Evolutionary conservation across 2,797 vertebrate species (phyloP), one percentile per base, ranked within the genome.

Genomic region (Trachops cirrhosus): DNA sequence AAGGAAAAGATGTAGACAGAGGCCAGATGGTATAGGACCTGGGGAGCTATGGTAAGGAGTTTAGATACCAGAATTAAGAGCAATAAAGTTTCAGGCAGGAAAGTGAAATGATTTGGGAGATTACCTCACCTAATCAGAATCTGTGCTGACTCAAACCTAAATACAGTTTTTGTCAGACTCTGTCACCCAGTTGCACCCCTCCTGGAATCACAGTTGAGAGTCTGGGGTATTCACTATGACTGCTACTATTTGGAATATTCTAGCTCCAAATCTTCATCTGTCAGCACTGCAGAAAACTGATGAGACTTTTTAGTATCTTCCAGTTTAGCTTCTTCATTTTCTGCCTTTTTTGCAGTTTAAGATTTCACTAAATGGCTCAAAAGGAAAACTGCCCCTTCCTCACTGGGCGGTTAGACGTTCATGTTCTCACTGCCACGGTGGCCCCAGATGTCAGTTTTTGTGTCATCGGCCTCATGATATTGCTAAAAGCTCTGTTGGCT

Each of bases 401-500:
- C n/a, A 48, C 71, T 68, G 52, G 50, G 46, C 37, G 41, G 18
- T 34, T 48, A 29, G 59, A 62, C 67, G 9, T 80, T 92, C 79
- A 34, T 10, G 3, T 80, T 67, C 62, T 94, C 75, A 70, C 78
- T 94, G 50, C 37, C 29, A 41, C 34, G 41, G 39, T 34, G 74
- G 12, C 32, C 37, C 62, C 48, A 74, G n/a, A 80, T 57, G 90
- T 79, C 83, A 46, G 1, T 39, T 75, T 91, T 68, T 59, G 29
- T 84, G 83, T 87, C 75, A 59, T 80, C 24, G 44, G 32, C 48
- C 46, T 62, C 12, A 6, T 70, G 57, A 52, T 70, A 24, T 54
- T 89, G 26, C 92, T 95, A 73, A 93, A 91, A 77, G 90, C 92
- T 83, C 92, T 79, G 37, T 39, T 94, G 94, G 79, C 57, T 24